A percentile compares a stretch with the other conserved stretches of the same genome.
These are phyloP conservation scores for Callaeas wilsoni DNA, from an alignment of 2,113 vertebrate genomes.

Conservation along the genomic window DNA sequence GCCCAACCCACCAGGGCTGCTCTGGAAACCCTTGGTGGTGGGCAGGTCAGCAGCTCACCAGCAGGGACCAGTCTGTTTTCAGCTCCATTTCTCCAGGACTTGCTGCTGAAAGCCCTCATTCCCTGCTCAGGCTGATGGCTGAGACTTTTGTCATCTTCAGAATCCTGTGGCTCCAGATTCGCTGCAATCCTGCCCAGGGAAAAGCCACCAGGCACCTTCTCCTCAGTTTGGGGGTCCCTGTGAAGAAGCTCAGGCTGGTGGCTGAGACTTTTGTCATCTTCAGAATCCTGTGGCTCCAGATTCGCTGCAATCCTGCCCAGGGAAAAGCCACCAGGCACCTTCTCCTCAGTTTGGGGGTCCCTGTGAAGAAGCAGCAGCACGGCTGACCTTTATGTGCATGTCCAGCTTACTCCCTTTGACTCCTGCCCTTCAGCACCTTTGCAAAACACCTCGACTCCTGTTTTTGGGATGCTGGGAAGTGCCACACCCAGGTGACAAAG, in stretches of 20 bases:
- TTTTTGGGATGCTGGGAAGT: neutral
- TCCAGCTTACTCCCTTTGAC: neutral
- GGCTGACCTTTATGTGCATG: accelerated
- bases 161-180: neutral
- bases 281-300: neutral
- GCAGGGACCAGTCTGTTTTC: neutral
- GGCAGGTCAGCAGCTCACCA: neutral
- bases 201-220: neutral
- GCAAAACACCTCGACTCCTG: neutral
- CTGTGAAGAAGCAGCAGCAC: neutral
- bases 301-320: neutral
- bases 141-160: neutral
- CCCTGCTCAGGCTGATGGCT: neutral
- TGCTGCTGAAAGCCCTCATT: neutral
- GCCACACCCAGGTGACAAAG: neutral
- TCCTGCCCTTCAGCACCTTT: neutral
- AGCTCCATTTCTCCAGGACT: neutral
- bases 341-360: neutral
- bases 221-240: neutral
- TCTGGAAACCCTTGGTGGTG: neutral
- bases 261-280: neutral
- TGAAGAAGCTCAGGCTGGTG: neutral
- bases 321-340: neutral
- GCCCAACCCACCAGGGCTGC: neutral
- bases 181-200: neutral